Conservation (phyloP, 2,113 vertebrate species). For the Macaca fascicularis region DNA sequence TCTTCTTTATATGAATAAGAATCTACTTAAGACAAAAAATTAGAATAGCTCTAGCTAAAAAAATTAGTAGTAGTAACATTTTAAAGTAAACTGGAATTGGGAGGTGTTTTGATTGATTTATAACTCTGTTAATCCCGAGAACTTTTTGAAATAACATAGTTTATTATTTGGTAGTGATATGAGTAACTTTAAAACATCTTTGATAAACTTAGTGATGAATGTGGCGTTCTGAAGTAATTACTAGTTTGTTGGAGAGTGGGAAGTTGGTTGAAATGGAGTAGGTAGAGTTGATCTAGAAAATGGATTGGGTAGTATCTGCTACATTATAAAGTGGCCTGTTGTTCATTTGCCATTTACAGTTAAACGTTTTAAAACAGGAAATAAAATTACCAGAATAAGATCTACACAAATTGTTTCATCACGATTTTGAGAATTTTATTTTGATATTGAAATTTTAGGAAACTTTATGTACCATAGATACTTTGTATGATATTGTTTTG, state of each 20-base stretch:
- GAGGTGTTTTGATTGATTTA: not conserved
- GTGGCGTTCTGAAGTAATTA: not conserved
- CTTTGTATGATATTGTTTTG: not conserved
- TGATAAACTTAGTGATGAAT: slow-evolving; percentile 3
- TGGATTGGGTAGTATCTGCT: not conserved
- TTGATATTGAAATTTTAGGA: slow-evolving; percentile 1
- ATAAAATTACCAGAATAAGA: not conserved
- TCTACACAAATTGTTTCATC: not conserved
- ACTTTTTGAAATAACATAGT: not conserved
- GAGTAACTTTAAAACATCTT: not conserved
- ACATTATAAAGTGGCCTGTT: not conserved
- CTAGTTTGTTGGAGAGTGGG: not conserved
- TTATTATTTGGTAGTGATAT: slow-evolving; percentile 19
- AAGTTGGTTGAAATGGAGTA: not conserved
- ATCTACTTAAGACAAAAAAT: not conserved
- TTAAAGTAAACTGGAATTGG: slow-evolving; percentile 13
- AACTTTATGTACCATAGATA: not conserved
- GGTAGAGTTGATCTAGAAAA: not conserved
- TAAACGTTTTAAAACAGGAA: slow-evolving; percentile 26
- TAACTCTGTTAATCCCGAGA: not conserved
- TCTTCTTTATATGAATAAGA: slow-evolving; percentile 19
- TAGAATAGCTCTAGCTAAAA: not conserved
- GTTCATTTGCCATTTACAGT: not conserved
- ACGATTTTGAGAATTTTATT: slow-evolving; percentile 34
- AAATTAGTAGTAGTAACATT: not conserved